These are phyloP conservation scores for Meriones unguiculatus DNA, from an alignment of 2,113 vertebrate species.

Conservation along the genomic window DNA sequence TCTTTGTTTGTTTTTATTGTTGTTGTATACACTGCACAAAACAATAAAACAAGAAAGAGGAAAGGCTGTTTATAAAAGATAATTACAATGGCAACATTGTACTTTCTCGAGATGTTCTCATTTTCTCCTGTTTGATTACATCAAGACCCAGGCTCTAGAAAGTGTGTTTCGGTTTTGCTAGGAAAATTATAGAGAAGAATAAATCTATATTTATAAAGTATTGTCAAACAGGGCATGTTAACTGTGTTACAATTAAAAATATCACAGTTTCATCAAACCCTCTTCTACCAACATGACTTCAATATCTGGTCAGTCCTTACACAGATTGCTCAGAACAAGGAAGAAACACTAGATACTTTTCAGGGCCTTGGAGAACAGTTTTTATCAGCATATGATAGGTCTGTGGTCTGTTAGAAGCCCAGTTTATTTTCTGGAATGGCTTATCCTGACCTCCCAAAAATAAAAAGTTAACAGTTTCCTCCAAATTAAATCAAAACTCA, in stretches of 20 bases:
- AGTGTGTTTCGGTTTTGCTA: conserved; percentile 52
- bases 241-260: neutral
- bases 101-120: conserved; percentile 77
- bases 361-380: neutral
- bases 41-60: conserved; percentile 69
- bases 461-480: conserved; percentile 44
- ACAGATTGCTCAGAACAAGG: conserved; percentile 25
- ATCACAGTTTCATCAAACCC: neutral
- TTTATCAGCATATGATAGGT: neutral
- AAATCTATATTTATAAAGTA: conserved; percentile 48
- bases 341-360: neutral
- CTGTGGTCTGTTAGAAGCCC: neutral
- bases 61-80: conserved; percentile 77
- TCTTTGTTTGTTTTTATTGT: conserved; percentile 72
- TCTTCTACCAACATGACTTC: conserved; percentile 21
- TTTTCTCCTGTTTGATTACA: conserved; percentile 73
- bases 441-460: neutral
- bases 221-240: conserved; percentile 5
- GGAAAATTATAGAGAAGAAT: conserved; percentile 55
- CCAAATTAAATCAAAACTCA: conserved; percentile 27
- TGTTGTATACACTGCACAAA: conserved; percentile 3
- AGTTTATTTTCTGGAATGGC: neutral
- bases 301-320: conserved; percentile 11
- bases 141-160: conserved; percentile 47
- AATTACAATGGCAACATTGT: conserved; percentile 71